Conservation (phyloP, 2,888 invertebrate genomes). For the Zele albiditarsus region DNA sequence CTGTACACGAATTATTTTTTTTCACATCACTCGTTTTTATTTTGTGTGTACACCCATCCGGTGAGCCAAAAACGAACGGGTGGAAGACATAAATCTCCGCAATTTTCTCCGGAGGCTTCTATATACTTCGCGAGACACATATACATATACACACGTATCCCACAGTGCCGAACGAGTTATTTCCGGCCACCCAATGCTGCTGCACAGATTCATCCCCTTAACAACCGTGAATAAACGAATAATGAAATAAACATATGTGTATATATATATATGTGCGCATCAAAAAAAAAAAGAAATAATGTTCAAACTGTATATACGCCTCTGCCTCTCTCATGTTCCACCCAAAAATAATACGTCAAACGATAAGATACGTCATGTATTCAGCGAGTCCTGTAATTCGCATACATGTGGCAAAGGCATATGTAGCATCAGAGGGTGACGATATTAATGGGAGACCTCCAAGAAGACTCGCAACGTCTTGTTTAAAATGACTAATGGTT, state of each 20-base stretch:
- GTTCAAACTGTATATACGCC: not conserved
- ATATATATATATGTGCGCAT: not conserved
- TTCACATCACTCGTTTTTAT: slow-evolving; percentile 14
- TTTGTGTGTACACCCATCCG: slow-evolving; percentile 11
- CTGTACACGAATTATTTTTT: slow-evolving; percentile 20
- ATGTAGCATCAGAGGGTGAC: slow-evolving; percentile 51
- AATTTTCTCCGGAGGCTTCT: slow-evolving; percentile 37
- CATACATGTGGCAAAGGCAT: slow-evolving; percentile 27
- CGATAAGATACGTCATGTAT: slow-evolving; percentile 58
- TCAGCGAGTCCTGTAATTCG: slow-evolving; percentile 61
- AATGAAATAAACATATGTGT: slow-evolving; percentile 4
- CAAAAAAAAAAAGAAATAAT: not conserved
- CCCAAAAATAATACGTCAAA: slow-evolving; percentile 66
- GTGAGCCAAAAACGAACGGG: slow-evolving; percentile 27
- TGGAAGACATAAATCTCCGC: slow-evolving; percentile 49
- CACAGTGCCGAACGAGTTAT: slow-evolving; percentile 43
- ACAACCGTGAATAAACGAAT: slow-evolving; percentile 4
- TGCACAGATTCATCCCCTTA: slow-evolving; percentile 12
- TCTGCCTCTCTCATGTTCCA: slow-evolving; percentile 15
- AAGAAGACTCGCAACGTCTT: slow-evolving; percentile 57
- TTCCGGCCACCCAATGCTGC: slow-evolving; percentile 38
- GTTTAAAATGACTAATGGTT: slow-evolving; percentile 65
- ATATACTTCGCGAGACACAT: not conserved
- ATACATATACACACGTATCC: slow-evolving; percentile 1
- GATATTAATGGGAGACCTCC: slow-evolving; percentile 61